phyloP scores from a whole-genome alignment of 2,113 vertebrate species.

The Podocnemis expansa region DNA sequence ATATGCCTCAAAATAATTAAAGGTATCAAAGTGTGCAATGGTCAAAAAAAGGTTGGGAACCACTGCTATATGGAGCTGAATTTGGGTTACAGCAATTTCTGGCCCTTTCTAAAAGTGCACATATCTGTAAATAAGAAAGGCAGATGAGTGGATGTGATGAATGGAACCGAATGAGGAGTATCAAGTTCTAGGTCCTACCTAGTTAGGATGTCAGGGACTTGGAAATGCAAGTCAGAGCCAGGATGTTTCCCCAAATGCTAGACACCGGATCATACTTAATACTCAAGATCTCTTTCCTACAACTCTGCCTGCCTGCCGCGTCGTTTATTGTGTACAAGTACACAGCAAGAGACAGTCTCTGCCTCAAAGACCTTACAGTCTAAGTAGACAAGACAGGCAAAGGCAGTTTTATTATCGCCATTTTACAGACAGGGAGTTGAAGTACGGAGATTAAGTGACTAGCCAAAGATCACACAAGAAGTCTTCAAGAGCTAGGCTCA shows the following conservation, averaged over 20 bases:
- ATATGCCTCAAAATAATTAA: too few species aligned
- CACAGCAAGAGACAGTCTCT: background rate
- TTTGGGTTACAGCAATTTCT: background rate
- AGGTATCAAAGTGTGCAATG: too few species aligned
- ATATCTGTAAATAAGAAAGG: background rate
- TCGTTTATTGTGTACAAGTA: background rate
- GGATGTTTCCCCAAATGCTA: background rate
- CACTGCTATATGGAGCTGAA: background rate
- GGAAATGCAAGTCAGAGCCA: background rate
- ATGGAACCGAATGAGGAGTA: background rate
- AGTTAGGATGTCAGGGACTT: background rate
- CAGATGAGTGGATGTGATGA: background rate
- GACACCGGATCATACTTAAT: background rate
- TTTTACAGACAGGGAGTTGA: background rate
- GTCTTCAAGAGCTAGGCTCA: background rate
- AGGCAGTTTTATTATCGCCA: background rate
- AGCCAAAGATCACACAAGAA: background rate
- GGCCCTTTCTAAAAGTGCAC: background rate
- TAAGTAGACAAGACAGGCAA: background rate
- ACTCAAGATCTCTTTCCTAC: background rate
- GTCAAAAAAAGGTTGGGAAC: too few species aligned
- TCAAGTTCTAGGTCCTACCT: background rate
- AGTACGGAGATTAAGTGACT: background rate
- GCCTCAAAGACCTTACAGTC: background rate
- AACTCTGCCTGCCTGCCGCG: background rate